Evolutionary conservation across 2,113 vertebrate genomes (phyloP), one percentile per base, ranked within the genome.

Genomic region (Pseudorectes ferrugineus): DNA sequence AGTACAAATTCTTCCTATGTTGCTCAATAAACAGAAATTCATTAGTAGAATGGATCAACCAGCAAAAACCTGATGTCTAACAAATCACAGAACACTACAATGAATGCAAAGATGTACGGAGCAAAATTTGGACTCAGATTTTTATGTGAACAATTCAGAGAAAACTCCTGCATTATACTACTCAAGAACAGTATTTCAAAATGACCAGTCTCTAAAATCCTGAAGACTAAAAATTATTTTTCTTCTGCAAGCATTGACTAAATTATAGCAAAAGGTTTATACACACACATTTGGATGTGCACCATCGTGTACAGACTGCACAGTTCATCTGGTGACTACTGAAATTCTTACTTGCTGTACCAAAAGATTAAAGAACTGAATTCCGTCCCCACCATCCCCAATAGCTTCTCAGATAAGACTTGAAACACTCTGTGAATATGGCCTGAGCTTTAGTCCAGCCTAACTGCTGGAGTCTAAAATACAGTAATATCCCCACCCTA

Each of bases 341-440:
- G 42, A 29, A 88, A 66, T 36, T 36, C 46, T 82, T 62, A 74
- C 21, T 35, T 9, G 7, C 7, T 68, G 65, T 33, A 66, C 17
- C 11, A 67, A 85, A 26, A 49, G 42, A 88, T 24, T 42, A 33
- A 82, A 86, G 49, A 46, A 28, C 26, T 42, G 40, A 74, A 82
- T 46, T 42, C 48, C 0, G 0, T 9, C n/a, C 23, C 40, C 33
- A 79, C 10, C 24, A 28, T 15, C 4, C 11, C 6, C 46, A 59
- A 66, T 0, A 6, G 28, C 35, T 40, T 66, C 68, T 79, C 42
- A 62, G n/a, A 23, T 75, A 31, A 62, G 26, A 45, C n/a, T 7
- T 52, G 31, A 91, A 84, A 51, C 40, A 26, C 23, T 58, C 28
- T 55, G 51, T 36, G 57, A 80, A 36, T 21, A 46, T 13, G 14